Base-by-base conservation (phyloP, 1,140 invertebrate genomes). In the Wiebesia pumilae region DNA sequence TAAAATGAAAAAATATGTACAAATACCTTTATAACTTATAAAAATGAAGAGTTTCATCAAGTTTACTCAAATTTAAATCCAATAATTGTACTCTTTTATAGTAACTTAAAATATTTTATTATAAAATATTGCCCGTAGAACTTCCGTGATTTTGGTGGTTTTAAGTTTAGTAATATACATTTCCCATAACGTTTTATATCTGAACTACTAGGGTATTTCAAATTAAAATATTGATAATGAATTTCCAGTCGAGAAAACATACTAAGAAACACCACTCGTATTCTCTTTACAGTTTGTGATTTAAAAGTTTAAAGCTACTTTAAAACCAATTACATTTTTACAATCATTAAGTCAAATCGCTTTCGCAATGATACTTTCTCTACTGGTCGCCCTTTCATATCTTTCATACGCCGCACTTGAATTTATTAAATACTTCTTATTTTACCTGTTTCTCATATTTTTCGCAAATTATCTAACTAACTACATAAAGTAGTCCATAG, bases 381-480 rank as follows among this genome's bases (percentile, higher is more conserved):
- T 75, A 80, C 16, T 21, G 73, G 27, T 75, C 51, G 35, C 27
- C 21, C 69, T 81, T 43, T 84, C 54, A 38, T 54, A 81, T 33
- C 40, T 80, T 87, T 84, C 87, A 88, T 83, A 85, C 85, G 77
- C 73, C 85, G 84, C 83, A 85, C 82, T 87, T 87, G n/a, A 81
- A 47, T 88, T 88, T 81, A 67, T 79, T 78, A 81, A 82, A 87
- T 84, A 77, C 65, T 75, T 77, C 67, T 71, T 80, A 58, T 69
- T 81, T 65, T 78, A 73, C 62, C 71, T 67, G 73, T 83, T 75
- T 85, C 58, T 81, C 83, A 78, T 87, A 86, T 89, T 79, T 89
- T 88, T 81, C 83, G 88, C 87, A 87, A 88, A 86, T 88, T 84
- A 89, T 84, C 88, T 90, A 90, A 87, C 86, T 88, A 89, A 65